These are phyloP conservation scores for Drosophila albomicans DNA, from an alignment of 1,140 invertebrate species.

Conservation along the genomic window DNA sequence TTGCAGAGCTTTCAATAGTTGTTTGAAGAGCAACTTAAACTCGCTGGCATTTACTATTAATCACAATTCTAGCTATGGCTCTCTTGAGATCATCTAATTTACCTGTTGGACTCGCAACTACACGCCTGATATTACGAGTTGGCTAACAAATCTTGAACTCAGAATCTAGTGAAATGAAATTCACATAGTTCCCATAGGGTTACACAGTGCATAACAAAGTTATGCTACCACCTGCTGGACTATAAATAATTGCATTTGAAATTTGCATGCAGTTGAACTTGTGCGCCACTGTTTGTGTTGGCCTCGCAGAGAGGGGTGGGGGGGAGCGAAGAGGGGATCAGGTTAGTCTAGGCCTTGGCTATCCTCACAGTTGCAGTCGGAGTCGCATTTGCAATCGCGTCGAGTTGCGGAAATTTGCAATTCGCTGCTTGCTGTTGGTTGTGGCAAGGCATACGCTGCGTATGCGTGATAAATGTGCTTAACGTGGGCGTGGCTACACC, in stretches of 20 bases:
- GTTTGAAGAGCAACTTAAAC: too few relatives aligned
- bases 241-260: conserved; percentile 60
- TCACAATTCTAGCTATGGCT: neutral
- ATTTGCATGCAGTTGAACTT: conserved; percentile 48
- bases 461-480: conserved; percentile 75
- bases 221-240: conserved; percentile 43
- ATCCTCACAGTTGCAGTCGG: conserved; percentile 9
- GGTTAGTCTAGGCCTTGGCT: conserved; percentile 47
- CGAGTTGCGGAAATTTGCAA: conserved; percentile 75
- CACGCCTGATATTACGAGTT: neutral
- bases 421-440: conserved; percentile 49
- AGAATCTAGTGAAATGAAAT: neutral
- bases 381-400: conserved; percentile 44
- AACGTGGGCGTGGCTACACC: conserved; percentile 45
- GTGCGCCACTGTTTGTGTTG: neutral
- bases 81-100: neutral
- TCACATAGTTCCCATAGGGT: neutral
- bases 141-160: neutral
- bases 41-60: too few relatives aligned
- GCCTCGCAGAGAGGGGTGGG: neutral
- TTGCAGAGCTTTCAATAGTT: too few relatives aligned
- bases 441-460: conserved; percentile 68
- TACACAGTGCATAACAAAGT: conserved; percentile 39
- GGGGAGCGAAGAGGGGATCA: neutral
- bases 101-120: neutral